Evolutionary conservation across 2,113 vertebrate species (phyloP), one percentile per base, ranked within the genome.

Genomic region (Syrrhaptes paradoxus): DNA sequence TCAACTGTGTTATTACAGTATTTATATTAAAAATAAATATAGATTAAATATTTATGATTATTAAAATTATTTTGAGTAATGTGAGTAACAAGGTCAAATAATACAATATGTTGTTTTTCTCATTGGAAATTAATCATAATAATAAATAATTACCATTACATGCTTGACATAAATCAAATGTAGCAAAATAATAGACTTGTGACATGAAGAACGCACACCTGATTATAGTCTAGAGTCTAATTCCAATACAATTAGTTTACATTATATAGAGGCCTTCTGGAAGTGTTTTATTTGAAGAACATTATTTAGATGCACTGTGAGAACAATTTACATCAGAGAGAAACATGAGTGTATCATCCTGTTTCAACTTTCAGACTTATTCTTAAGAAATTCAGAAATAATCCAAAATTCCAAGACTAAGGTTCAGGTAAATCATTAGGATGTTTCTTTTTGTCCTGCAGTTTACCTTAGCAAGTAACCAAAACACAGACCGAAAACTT

Each of bases 61-160:
- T 72, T 92, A 77, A 87, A 87, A 38, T 78, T 48, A 25, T 89
- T 95, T 65, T 79, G 9, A 83, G 31, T 31, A 92, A 76, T 25
- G 31, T 45, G 79, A 94, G 82, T 90, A 48, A 13, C 7, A 29
- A 25, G 51, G 41, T 80, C 75, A 95, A 28, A 17, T 75, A 94
- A 83, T 87, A 34, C 63, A 93, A 61, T 85, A 72, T 80, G 74
- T 96, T 78, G 5, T 0, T 89, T 91, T 73, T 65, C 41, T 72
- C 59, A 57, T 77, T 58, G 43, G 41, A 45, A 84, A 93, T 95
- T 94, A 91, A 72, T 95, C 38, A 81, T 65, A 74, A 73, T 82
- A 90, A 85, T 95, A 51, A 94, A 87, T 10, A 86, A 52, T 66
- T 88, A 38, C 17, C n/a, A 17, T 66, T 89, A 72, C 80, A 48